Base-by-base conservation (phyloP, 2,888 invertebrate genomes). In the Machimus rusticus region DNA sequence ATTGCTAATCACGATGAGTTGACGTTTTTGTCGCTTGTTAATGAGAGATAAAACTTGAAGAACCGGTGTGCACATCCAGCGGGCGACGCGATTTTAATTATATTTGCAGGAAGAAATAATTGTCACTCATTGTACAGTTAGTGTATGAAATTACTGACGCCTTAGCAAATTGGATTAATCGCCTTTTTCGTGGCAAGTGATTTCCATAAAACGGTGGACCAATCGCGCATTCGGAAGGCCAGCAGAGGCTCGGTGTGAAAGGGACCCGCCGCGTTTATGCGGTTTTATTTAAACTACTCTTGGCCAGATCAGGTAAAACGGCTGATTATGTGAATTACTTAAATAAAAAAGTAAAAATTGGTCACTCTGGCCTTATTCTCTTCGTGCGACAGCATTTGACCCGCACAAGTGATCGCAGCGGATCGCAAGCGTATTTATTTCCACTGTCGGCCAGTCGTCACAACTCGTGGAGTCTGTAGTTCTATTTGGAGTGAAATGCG, bases 1-100 rank as follows among this genome's bases (percentile, higher is more conserved):
- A 51, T 79, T 82, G 82, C 82, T 82, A 37, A 82, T 82, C 82
- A 82, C 37, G 82, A 82, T 82, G 82, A 82, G 82, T 82, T 82
- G 82, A 82, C 82, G 82, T 82, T 82, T 82, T 82, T 55, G 34
- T 76, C 39, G 34, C 28, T 66, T 66, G 66, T 66, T 66, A 66
- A 23, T 66, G 66, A 66, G 66, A 66, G 66, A 66, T 66, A 66
- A 66, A 66, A 66, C 66, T 66, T 66, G 66, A 66, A 66, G 66
- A 66, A 66, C 66, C 66, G 66, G 66, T 66, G 66, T 66, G 28
- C 28, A 66, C 66, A 66, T 66, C 66, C 12, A 66, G 28, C 23
- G 23, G 23, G 12, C 23, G 66, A 66, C 4, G 66, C 66, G 28
- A 28, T 66, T 66, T 19, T 19, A 19, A 19, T 66, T 6, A 12